Percentiles rank a stretch among this genome's conserved stretches.
Conservation (phyloP, 2,888 invertebrate species). For the Morpho achilles region DNA sequence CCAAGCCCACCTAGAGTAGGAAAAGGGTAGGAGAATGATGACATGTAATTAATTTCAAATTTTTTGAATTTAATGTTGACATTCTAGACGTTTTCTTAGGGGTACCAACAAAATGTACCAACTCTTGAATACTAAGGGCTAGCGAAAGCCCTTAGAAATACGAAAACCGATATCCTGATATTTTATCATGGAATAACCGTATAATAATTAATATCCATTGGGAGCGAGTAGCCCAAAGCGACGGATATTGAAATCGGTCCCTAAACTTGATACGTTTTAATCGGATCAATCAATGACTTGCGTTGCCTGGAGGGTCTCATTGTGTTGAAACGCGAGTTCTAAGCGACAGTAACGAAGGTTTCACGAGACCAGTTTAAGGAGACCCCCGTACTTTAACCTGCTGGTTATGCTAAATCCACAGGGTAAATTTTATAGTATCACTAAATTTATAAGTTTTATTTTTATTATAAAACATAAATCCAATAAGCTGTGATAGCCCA, state of each 20-base stretch:
- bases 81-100: too few species aligned
- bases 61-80: too few species aligned
- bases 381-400: constrained; percentile 36
- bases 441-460: not conserved
- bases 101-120: too few species aligned
- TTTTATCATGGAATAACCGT: constrained; percentile 1
- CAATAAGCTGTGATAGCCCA: too few species aligned
- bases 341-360: constrained; percentile 73
- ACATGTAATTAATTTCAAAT: too few species aligned
- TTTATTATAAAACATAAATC: too few species aligned
- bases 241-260: constrained; percentile 24
- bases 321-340: constrained; percentile 65
- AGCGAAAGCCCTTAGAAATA: too few species aligned
- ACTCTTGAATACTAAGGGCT: too few species aligned
- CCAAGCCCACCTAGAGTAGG: too few species aligned
- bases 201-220: constrained; percentile 2
- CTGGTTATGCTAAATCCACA: constrained; percentile 22
- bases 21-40: too few species aligned
- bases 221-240: constrained; percentile 2
- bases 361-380: constrained; percentile 42
- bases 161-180: not conserved
- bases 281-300: constrained; percentile 57
- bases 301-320: constrained; percentile 39
- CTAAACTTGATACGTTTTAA: constrained; percentile 25
- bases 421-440: constrained; percentile 12